Evolutionary conservation across 2,797 vertebrate species (phyloP), one percentile per base, ranked within the genome.

Genomic region (Falco cherrug): DNA sequence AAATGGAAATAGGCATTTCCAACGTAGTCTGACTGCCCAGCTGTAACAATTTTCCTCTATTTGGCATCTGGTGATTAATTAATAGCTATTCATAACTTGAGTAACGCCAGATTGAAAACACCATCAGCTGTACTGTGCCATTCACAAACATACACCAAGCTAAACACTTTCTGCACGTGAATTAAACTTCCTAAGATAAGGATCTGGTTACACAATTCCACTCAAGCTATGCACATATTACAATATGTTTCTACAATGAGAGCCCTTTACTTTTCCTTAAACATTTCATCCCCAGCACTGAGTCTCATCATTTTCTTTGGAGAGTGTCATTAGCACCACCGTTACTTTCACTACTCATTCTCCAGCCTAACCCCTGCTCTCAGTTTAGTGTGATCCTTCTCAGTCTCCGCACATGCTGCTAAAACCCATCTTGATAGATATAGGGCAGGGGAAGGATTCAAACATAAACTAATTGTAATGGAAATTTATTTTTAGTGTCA

Each of bases 401-500:
- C 53, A 79, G 54, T 10, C n/a, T 65, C 61, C 80, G 35, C 73
- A 51, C 28, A 57, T 0, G 19, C 28, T 91, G 82, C 41, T 84
- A n/a, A 96, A 97, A 41, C 37, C 43, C 14, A 4, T 24, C 54
- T 12, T 76, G 80, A 51, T 56, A 69, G 68, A 82, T 45, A 71
- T 1, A 25, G 28, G 1, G 59, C 31, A 83, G 60, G 67, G 21
- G 68, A 87, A 81, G 76, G 43, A 90, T 50, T 89, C 73, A 54
- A 91, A 92, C 20, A 28, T 59, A 60, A 78, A 53, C 75, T 57
- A 57, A 83, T 89, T 87, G 65, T 43, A 93, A 76, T 50, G 64
- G 71, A 43, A 83, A 95, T 95, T 56, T 85, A 91, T 87, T 94
- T 92, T 67, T 89, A 74, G 74, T 67, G 54, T 82, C 78, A 77